These are phyloP conservation scores for Pseudeuparius sepicola DNA, from an alignment of 2,888 invertebrate species.

Conservation along the genomic window DNA sequence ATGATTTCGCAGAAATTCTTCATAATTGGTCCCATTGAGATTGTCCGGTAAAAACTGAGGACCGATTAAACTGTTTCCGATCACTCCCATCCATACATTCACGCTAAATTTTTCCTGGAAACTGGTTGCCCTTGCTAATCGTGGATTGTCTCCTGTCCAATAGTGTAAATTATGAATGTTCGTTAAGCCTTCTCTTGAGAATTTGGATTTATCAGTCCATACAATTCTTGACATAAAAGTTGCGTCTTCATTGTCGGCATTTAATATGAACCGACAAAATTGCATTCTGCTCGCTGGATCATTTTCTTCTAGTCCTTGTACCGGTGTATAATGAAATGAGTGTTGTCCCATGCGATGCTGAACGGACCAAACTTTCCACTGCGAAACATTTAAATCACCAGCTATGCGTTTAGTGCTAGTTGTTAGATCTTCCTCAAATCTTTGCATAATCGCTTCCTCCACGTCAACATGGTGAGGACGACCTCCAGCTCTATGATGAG, in stretches of 20 bases:
- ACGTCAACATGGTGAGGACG: too few relatives aligned
- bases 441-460: slow-evolving; percentile 8
- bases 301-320: too few relatives aligned
- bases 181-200: slow-evolving; percentile 11
- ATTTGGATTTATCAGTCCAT: slow-evolving; percentile 14
- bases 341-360: slow-evolving; percentile 4
- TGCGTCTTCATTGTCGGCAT: slow-evolving; percentile 1
- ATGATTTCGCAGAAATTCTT: too few relatives aligned
- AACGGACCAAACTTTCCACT: slow-evolving; percentile 7
- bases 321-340: too few relatives aligned
- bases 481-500: too few relatives aligned
- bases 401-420: slow-evolving; percentile 6
- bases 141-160: slow-evolving; percentile 11
- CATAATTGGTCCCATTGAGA: too few relatives aligned
- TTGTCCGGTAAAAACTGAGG: slow-evolving; percentile 9
- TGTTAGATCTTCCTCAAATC: slow-evolving; percentile 10
- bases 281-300: not conserved
- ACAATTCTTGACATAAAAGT: slow-evolving; percentile 8
- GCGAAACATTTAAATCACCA: slow-evolving; percentile 6
- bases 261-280: not conserved
- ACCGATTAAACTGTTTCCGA: slow-evolving; percentile 12
- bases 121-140: slow-evolving; percentile 9
- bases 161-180: slow-evolving; percentile 15
- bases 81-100: slow-evolving; percentile 14
- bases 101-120: too few relatives aligned